phyloP scores from a whole-genome alignment of 2,888 invertebrate species.

The Mythimna pallens region DNA sequence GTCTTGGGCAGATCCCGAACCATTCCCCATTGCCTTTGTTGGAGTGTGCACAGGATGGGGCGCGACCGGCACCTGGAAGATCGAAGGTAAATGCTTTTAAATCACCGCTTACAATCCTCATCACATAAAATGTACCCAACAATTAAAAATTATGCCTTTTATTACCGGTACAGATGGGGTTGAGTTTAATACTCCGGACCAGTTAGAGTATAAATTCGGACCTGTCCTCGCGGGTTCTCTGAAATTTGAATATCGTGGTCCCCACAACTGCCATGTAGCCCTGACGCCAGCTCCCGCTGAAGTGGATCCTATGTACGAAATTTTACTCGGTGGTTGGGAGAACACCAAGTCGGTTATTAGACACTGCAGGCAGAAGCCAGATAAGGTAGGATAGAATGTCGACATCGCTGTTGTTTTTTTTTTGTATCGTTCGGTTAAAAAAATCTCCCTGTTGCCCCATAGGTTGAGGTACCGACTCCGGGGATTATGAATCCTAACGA shows the following conservation, averaged over 20 bases:
- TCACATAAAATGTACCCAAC: slow-evolving; percentile 88
- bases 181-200: slow-evolving; percentile 90
- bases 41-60: slow-evolving; percentile 97
- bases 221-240: slow-evolving; percentile 89
- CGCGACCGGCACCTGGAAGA: slow-evolving; percentile 94
- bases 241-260: slow-evolving; percentile 91
- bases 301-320: slow-evolving; percentile 92
- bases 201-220: slow-evolving; percentile 91
- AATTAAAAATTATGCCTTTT: slow-evolving; percentile 73
- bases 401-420: slow-evolving; percentile 64
- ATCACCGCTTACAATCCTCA: slow-evolving; percentile 13
- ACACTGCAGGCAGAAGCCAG: slow-evolving; percentile 91
- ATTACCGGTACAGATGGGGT: slow-evolving; percentile 87
- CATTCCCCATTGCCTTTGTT: slow-evolving; percentile 93
- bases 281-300: slow-evolving; percentile 89
- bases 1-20: slow-evolving; percentile 93
- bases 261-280: slow-evolving; percentile 92
- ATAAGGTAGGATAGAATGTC: slow-evolving; percentile 88
- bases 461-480: slow-evolving; percentile 91
- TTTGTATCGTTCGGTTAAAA: slow-evolving; percentile 46
- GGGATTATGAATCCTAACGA: slow-evolving; percentile 90
- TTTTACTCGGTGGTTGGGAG: slow-evolving; percentile 93
- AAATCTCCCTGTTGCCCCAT: slow-evolving; percentile 68
- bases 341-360: slow-evolving; percentile 92
- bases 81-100: slow-evolving; percentile 91